Evolutionary conservation across 1,140 invertebrate species (phyloP), one percentile per base, ranked within the genome.

Genomic region (Neotoxoptera formosana): DNA sequence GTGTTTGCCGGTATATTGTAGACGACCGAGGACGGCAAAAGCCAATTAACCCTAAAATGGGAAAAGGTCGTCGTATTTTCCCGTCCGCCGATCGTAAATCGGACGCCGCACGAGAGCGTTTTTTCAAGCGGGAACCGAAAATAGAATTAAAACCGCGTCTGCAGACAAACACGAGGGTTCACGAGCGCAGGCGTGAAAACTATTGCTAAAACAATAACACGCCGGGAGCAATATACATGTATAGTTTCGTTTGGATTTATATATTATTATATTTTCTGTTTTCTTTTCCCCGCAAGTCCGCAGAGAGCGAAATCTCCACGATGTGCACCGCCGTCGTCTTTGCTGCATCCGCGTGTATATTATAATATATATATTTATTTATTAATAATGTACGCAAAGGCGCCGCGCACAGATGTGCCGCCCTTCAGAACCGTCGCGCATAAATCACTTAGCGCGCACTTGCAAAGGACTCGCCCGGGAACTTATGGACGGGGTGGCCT

Each of bases 371-470:
- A 84, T 47, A 84, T 84, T 41, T 41, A 90, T 90, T 90, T 90
- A 90, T 90, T 90, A 67, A 90, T 90, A 90, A 86, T 41, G 45
- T 25, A 45, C 51, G 89, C 14, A n/a, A 76, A 76, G n/a, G 60
- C 30, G 60, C 60, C 48, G 48, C 48, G 25, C 89, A 36, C 89
- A 90, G 89, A 90, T 90, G 89, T 90, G 89, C 89, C 41, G 53
- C 53, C 89, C 34, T 90, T 67, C 45, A 67, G 9, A 41, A 60
- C 53, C n/a, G 51, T 67, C 41, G 89, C 36, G 89, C 89, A 90
- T 90, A 90, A 90, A 90, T 90, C 89, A 90, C 60, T 90, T 90
- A 90, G 23, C 48, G 30, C 60, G 30, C 60, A 53, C 89, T 90
- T 90, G 53, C 53, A 90, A 60, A 90, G 60, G 60, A 67, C 60